phyloP scores from a whole-genome alignment of 2,888 invertebrate species.

The Ariolimax columbianus region DNA sequence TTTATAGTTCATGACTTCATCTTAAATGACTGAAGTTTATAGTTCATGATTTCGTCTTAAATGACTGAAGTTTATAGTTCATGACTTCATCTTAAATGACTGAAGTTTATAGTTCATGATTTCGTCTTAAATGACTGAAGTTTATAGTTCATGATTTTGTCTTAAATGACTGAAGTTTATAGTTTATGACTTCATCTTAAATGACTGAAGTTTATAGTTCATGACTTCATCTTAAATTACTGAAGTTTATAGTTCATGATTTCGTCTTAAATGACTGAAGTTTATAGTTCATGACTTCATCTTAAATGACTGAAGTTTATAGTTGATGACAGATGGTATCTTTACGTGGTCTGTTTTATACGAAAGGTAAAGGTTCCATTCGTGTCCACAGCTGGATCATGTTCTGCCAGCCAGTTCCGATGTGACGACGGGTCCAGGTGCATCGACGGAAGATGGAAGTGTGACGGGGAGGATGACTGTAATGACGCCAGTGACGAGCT shows the following conservation, averaged over 20 bases:
- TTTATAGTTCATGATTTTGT: no score
- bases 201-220: no score
- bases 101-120: no score
- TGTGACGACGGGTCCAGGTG: slow-evolving; percentile 52
- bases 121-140: no score
- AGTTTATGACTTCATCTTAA: no score
- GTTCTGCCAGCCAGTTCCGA: slow-evolving; percentile 48
- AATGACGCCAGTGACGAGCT: slow-evolving; percentile 50
- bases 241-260: not conserved
- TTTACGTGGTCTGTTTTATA: not conserved
- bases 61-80: no score
- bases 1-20: no score
- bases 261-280: not conserved
- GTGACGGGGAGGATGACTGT: slow-evolving; percentile 54
- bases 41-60: no score
- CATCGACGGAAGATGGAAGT: slow-evolving; percentile 51
- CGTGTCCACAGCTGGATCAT: slow-evolving; percentile 43
- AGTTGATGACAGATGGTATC: not conserved
- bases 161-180: no score
- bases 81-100: no score
- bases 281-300: not conserved
- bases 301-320: not conserved
- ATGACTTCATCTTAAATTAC: not conserved
- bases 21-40: no score
- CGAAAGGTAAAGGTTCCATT: not conserved